Evolutionary conservation across 2,113 vertebrate species (phyloP).

Genomic region (Saiga tatarica): DNA sequence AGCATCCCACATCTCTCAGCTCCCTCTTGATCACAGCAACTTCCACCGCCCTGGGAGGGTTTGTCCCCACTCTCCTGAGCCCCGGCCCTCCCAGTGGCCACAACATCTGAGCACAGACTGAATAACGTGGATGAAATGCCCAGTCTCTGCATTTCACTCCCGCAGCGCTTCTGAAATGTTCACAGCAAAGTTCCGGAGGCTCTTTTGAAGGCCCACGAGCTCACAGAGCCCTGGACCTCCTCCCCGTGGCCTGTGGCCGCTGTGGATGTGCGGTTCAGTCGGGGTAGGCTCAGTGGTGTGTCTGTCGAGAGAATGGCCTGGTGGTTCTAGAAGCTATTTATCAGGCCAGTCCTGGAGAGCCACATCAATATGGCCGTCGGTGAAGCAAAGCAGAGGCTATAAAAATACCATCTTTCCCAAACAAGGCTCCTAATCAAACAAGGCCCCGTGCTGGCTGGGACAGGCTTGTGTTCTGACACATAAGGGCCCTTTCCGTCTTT

Average conservation of each 20-base stretch:
- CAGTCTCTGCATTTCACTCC: background rate
- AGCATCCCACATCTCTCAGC: background rate
- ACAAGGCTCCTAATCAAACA: conserved; percentile 84
- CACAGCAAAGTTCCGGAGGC: background rate
- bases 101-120: background rate
- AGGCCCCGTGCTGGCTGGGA: conserved; percentile 73
- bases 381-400: conserved; percentile 84
- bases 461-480: conserved; percentile 79
- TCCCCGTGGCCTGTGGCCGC: background rate
- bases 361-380: conserved; percentile 81
- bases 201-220: background rate
- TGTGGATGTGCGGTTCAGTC: conserved; percentile 49
- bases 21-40: background rate
- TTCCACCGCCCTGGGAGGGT: background rate
- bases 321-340: conserved; percentile 86
- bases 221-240: background rate
- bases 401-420: conserved; percentile 85
- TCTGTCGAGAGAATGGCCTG: conserved; percentile 79
- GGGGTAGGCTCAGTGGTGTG: conserved; percentile 71
- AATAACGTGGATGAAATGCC: background rate
- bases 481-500: conserved; percentile 84
- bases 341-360: conserved; percentile 81
- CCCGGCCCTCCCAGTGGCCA: background rate
- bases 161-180: background rate
- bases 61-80: background rate